These are phyloP conservation scores for Perca schrenkii DNA, from an alignment of 2,113 vertebrate species.

Conservation along the genomic window DNA sequence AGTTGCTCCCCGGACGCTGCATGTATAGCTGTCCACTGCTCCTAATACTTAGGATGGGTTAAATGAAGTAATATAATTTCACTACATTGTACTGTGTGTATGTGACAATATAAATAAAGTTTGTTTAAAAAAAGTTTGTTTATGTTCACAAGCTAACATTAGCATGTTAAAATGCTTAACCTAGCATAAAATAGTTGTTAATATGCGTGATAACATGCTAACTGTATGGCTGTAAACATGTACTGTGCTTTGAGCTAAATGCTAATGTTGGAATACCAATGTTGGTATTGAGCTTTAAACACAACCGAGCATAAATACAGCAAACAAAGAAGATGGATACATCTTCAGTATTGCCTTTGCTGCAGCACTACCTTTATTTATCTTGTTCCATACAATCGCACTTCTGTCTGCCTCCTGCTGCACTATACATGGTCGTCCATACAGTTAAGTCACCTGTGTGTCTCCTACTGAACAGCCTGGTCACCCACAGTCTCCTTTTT, in stretches of 20 bases:
- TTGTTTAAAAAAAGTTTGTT: too few species aligned
- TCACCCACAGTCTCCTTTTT: slow-evolving; percentile 18
- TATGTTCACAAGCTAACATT: too few species aligned
- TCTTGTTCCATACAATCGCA: too few species aligned
- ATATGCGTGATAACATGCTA: neutral
- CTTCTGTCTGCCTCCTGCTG: neutral
- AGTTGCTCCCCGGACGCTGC: too few species aligned
- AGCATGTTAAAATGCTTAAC: neutral
- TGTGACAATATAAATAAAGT: too few species aligned
- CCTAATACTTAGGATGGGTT: too few species aligned
- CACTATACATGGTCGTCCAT: neutral
- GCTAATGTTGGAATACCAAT: too few species aligned
- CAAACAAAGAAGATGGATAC: neutral
- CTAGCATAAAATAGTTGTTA: neutral
- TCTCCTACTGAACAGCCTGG: slow-evolving; percentile 11
- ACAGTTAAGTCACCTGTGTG: neutral
- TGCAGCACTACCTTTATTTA: neutral
- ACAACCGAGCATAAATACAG: neutral
- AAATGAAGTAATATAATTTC: too few species aligned
- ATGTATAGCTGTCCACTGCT: too few species aligned
- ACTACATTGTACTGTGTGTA: too few species aligned
- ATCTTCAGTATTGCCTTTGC: neutral
- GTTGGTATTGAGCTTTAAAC: too few species aligned
- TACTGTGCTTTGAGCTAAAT: too few species aligned
- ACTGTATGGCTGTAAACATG: neutral